These are phyloP conservation scores for Euclidia mi DNA, from an alignment of 2,888 invertebrate genomes.

Conservation along the genomic window DNA sequence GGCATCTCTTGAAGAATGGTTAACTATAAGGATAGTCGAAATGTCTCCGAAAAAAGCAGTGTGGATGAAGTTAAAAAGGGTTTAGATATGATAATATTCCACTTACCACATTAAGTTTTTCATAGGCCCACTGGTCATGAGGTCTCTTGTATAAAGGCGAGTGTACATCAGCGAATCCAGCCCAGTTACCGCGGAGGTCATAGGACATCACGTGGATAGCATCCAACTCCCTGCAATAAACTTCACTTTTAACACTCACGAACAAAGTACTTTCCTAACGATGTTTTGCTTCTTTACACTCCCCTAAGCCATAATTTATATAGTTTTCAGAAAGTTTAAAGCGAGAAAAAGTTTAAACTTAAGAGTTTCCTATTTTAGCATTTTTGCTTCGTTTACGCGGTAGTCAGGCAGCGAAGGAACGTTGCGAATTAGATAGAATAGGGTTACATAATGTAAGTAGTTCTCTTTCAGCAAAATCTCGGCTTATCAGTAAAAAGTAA, in stretches of 20 bases:
- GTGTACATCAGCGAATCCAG: constrained; percentile 97
- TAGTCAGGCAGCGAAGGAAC: neutral
- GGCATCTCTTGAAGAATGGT: no score
- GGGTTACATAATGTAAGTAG: no score
- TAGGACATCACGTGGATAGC: constrained; percentile 97
- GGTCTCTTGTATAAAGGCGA: constrained; percentile 96
- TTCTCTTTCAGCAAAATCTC: no score
- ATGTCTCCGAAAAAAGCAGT: no score
- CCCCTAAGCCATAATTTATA: constrained; percentile 40
- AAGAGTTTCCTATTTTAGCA: neutral
- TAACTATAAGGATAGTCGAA: no score
- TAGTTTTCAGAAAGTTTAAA: constrained; percentile 29
- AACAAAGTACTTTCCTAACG: constrained; percentile 32
- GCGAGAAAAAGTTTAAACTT: constrained; percentile 41
- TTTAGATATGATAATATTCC: neutral
- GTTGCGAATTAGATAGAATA: no score
- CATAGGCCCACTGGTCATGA: constrained; percentile 97
- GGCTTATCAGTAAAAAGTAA: no score
- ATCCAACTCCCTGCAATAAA: constrained; percentile 91
- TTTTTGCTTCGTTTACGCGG: neutral
- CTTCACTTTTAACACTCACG: neutral
- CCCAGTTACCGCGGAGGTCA: constrained; percentile 97
- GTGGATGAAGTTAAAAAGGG: neutral
- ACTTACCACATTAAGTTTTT: constrained; percentile 96
- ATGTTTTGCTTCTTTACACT: constrained; percentile 38